These are phyloP conservation scores for Acleris laterana DNA, from an alignment of 2,888 invertebrate species.

Conservation along the genomic window DNA sequence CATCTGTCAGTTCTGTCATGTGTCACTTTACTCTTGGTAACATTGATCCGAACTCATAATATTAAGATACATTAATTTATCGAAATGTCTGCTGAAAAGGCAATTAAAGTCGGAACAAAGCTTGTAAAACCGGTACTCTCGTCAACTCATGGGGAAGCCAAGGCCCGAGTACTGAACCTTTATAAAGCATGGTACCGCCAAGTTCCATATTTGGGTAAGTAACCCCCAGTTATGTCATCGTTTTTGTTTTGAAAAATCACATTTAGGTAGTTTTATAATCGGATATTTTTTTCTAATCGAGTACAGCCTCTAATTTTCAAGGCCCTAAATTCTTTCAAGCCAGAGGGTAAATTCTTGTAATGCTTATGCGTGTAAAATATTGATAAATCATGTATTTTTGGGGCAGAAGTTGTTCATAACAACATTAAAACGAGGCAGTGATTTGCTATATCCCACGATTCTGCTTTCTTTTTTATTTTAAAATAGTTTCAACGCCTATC, in stretches of 20 bases:
- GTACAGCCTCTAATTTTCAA: neutral
- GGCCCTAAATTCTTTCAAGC: neutral
- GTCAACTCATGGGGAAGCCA: slow-evolving; percentile 89
- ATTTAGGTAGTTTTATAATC: neutral
- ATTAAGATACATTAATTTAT: slow-evolving; percentile 7
- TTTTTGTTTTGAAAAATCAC: slow-evolving; percentile 11
- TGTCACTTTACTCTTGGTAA: neutral
- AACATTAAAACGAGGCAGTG: no score
- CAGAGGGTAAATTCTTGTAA: neutral
- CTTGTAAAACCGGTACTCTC: slow-evolving; percentile 95
- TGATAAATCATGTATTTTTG: no score
- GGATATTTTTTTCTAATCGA: neutral
- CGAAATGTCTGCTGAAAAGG: slow-evolving; percentile 69
- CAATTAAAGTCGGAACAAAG: slow-evolving; percentile 77
- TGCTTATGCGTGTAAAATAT: no score
- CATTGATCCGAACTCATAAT: slow-evolving; percentile 12
- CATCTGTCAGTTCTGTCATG: neutral
- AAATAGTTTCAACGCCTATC: no score
- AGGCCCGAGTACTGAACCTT: slow-evolving; percentile 91
- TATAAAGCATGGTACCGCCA: slow-evolving; percentile 98
- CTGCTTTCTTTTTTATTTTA: no score
- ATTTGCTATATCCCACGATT: no score
- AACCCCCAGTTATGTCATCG: slow-evolving; percentile 75
- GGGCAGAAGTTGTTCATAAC: no score
- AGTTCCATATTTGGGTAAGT: slow-evolving; percentile 93